Conservation (phyloP, 2,797 vertebrate genomes). For the Argyrosomus regius region DNA sequence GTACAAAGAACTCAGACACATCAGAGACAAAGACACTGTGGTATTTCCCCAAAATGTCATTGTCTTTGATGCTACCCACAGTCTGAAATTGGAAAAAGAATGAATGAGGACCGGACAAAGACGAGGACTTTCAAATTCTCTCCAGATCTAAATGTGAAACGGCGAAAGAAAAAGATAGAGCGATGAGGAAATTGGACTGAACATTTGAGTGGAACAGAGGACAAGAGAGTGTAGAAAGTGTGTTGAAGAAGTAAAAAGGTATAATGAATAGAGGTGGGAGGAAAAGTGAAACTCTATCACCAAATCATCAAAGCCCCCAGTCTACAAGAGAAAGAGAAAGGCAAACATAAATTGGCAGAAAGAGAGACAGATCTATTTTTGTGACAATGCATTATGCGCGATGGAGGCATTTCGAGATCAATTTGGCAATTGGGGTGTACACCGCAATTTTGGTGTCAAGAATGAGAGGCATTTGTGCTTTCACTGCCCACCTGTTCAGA, state of each 20-base stretch:
- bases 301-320: slow-evolving; percentile 43
- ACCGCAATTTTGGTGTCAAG: slow-evolving; percentile 10
- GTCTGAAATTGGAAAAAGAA: slow-evolving; percentile 22
- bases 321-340: slow-evolving; percentile 24
- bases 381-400: slow-evolving; percentile 9
- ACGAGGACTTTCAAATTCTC: slow-evolving; percentile 41
- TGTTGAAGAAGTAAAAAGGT: slow-evolving; percentile 29
- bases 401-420: slow-evolving; percentile 34
- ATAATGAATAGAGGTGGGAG: slow-evolving; percentile 43
- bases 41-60: slow-evolving; percentile 72
- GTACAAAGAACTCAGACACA: slow-evolving; percentile 44
- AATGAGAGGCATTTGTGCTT: slow-evolving; percentile 23
- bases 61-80: slow-evolving; percentile 59
- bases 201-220: slow-evolving; percentile 45
- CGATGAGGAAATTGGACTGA: slow-evolving; percentile 62
- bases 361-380: slow-evolving; percentile 37
- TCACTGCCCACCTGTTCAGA: slow-evolving; percentile 14
- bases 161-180: slow-evolving; percentile 39
- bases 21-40: slow-evolving; percentile 48
- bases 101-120: slow-evolving; percentile 34
- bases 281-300: slow-evolving; percentile 56
- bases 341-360: slow-evolving; percentile 27
- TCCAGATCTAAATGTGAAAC: slow-evolving; percentile 5
- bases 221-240: slow-evolving; percentile 27
- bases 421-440: slow-evolving; percentile 29